Evolutionary conservation across 2,797 vertebrate genomes (phyloP).

Genomic region (Apogon hyalosoma): DNA sequence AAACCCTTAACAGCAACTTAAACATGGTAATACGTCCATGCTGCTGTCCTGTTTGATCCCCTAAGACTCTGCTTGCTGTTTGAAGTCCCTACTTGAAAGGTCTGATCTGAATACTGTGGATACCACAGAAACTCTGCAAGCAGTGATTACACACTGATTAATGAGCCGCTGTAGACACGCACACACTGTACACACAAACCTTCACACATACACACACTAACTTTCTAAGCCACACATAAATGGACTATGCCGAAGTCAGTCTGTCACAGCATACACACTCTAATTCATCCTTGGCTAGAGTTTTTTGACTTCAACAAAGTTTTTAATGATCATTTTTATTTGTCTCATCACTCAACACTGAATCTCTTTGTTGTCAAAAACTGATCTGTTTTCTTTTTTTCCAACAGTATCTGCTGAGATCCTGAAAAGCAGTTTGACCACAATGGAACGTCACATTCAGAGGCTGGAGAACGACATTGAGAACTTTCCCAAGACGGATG

Average conservation of each 20-base stretch:
- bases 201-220: constrained; percentile 5
- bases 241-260: constrained; percentile 51
- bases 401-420: constrained; percentile 93
- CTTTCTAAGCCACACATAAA: constrained; percentile 64
- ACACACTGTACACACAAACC: constrained; percentile 40
- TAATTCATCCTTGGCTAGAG: neutral
- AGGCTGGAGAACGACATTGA: constrained; percentile 91
- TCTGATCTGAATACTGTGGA: constrained; percentile 78
- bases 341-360: neutral
- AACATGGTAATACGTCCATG: constrained; percentile 57
- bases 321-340: constrained; percentile 5
- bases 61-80: constrained; percentile 76
- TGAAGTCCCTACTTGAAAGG: constrained; percentile 85
- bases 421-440: constrained; percentile 90
- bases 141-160: constrained; percentile 85
- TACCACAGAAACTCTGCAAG: constrained; percentile 75
- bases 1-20: constrained; percentile 68
- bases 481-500: constrained; percentile 91
- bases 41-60: constrained; percentile 75
- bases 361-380: neutral
- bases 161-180: constrained; percentile 67
- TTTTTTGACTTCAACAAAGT: constrained; percentile 2
- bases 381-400: constrained; percentile 8
- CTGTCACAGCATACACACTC: constrained; percentile 32
- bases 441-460: constrained; percentile 93